phyloP scores from a whole-genome alignment of 2,797 vertebrate species.

The Allobates femoralis region DNA sequence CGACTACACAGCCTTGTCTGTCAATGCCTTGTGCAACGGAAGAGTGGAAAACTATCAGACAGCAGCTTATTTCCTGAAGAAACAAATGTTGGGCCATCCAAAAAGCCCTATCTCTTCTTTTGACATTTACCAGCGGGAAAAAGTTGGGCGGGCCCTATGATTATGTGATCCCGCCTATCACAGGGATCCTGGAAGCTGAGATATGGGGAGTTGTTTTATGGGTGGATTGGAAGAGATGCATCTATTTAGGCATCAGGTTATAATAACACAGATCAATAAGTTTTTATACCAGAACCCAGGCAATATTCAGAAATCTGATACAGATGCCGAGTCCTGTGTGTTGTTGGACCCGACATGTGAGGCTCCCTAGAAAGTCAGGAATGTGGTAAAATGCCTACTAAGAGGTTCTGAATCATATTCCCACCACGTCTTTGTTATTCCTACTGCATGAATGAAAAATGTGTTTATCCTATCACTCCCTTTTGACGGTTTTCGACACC shows the following conservation, averaged over 20 bases:
- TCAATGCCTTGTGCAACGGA: too few relatives aligned
- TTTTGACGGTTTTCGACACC: conserved; percentile 31
- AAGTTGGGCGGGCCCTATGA: too few relatives aligned
- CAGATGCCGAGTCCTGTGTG: not conserved
- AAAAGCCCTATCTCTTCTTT: too few relatives aligned
- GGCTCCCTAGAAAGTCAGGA: conserved; percentile 17
- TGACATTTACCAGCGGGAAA: too few relatives aligned
- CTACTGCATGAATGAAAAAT: conserved; percentile 44
- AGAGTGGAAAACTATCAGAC: too few relatives aligned
- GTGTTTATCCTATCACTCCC: conserved; percentile 40
- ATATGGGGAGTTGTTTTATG: not conserved
- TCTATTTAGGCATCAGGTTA: too few relatives aligned
- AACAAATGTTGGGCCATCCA: too few relatives aligned
- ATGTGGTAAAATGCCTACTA: conserved; percentile 19
- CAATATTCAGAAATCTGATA: not conserved
- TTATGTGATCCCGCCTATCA: not conserved
- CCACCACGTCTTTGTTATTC: conserved; percentile 47
- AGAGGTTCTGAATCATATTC: not conserved
- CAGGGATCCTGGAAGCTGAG: not conserved
- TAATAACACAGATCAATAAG: not conserved
- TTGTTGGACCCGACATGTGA: not conserved
- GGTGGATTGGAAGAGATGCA: not conserved
- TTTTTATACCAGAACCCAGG: not conserved
- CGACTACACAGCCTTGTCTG: too few relatives aligned
- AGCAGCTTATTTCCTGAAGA: too few relatives aligned